Evolutionary conservation across 35 echinoderm and acorn worm genomes (phyloP).

Genomic region (Heliocidaris tuberculata): DNA sequence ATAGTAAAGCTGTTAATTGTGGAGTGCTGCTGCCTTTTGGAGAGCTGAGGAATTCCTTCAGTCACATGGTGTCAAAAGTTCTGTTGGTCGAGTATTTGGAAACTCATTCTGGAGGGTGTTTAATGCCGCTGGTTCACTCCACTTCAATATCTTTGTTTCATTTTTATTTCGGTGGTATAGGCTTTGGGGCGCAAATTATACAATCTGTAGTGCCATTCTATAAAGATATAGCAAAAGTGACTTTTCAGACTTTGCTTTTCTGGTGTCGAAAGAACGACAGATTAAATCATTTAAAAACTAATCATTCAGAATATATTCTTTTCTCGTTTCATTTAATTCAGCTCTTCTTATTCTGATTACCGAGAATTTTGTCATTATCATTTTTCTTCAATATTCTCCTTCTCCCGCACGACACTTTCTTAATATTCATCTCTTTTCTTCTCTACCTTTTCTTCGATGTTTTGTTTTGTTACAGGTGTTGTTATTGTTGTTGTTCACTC

Average conservation of each 20-base stretch:
- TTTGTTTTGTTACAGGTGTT: neutral
- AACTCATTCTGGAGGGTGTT: neutral
- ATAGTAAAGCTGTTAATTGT: neutral
- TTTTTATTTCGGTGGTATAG: neutral
- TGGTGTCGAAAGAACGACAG: too few relatives aligned
- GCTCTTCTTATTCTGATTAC: neutral
- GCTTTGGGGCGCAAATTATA: too few relatives aligned
- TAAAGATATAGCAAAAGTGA: too few relatives aligned
- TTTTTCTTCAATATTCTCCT: neutral
- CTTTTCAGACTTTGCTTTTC: too few relatives aligned
- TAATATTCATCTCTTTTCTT: neutral
- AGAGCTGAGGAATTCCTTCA: neutral
- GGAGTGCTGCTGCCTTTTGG: neutral
- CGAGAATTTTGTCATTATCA: neutral
- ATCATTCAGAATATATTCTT: too few relatives aligned
- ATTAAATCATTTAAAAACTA: too few relatives aligned
- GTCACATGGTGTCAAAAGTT: neutral
- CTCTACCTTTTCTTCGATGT: neutral
- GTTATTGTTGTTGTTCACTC: too few relatives aligned
- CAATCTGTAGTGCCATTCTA: too few relatives aligned
- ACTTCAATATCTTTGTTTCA: constrained; percentile 12
- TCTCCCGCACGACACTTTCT: neutral
- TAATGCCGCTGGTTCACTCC: neutral
- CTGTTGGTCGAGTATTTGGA: neutral
- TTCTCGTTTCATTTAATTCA: too few relatives aligned